phyloP scores from a whole-genome alignment of 2,113 vertebrate species.

The Malurus alboscapulatus region DNA sequence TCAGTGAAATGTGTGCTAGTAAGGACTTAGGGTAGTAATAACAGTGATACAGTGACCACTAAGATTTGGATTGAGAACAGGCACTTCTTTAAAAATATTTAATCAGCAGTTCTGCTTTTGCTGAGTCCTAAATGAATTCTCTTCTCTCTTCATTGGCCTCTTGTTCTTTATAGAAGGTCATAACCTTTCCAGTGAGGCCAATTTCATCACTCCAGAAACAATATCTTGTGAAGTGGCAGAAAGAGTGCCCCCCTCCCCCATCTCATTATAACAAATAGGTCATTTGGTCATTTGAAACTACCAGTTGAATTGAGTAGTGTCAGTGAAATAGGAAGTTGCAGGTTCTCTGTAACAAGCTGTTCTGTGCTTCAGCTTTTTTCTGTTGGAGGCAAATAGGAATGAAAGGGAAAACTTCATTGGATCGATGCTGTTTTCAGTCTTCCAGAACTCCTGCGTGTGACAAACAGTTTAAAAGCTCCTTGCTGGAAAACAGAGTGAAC shows the following conservation, averaged over 20 bases:
- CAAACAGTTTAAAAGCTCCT: neutral
- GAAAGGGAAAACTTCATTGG: neutral
- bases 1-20: neutral
- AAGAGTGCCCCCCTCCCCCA: neutral
- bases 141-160: neutral
- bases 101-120: slow-evolving; percentile 41
- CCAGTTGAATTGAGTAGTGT: neutral
- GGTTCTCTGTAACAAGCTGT: neutral
- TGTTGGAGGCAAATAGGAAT: neutral
- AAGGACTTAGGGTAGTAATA: neutral
- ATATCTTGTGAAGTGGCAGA: neutral
- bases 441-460: neutral
- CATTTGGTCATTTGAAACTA: neutral
- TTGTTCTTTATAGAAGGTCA: neutral
- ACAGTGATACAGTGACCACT: neutral
- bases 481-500: neutral
- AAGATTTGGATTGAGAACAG: slow-evolving; percentile 5
- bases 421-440: neutral
- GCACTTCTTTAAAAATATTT: slow-evolving; percentile 12
- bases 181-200: neutral
- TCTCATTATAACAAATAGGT: neutral
- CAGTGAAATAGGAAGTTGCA: neutral
- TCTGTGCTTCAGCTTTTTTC: neutral
- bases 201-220: neutral
- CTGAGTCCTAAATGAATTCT: slow-evolving; percentile 1